These are phyloP conservation scores for Myotis yumanensis DNA, from an alignment of 2,113 vertebrate species.

Conservation along the genomic window DNA sequence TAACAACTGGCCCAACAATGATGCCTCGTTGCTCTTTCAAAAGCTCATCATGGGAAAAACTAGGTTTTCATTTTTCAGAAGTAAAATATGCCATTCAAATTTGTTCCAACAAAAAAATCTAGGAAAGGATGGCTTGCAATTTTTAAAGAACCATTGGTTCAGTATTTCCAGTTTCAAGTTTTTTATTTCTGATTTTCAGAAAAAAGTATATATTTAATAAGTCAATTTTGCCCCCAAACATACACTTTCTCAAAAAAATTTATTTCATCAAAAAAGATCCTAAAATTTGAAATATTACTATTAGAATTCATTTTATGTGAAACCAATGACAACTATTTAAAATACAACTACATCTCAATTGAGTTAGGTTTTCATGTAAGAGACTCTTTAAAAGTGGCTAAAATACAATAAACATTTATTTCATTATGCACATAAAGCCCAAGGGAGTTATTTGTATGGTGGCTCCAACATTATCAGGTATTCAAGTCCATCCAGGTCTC, in stretches of 20 bases:
- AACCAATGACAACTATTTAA: neutral
- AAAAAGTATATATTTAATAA: neutral
- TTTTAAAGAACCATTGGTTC: neutral
- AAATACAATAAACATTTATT: neutral
- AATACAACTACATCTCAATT: neutral
- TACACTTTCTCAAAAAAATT: neutral
- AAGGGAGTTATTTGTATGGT: neutral
- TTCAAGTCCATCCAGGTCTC: neutral
- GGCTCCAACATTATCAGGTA: neutral
- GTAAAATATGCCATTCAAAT: neutral
- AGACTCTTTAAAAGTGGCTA: neutral
- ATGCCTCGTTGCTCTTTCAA: neutral
- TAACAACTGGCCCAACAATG: neutral
- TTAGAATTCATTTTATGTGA: constrained; percentile 34
- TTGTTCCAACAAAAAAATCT: neutral
- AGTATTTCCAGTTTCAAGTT: neutral
- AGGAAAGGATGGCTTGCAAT: neutral
- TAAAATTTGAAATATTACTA: constrained; percentile 16
- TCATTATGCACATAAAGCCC: neutral
- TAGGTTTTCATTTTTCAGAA: neutral
- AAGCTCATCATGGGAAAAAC: neutral
- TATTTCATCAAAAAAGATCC: neutral
- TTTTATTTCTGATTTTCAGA: constrained; percentile 33
- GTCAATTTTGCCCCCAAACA: neutral
- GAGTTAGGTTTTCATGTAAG: neutral